Base-by-base conservation (phyloP, 2,113 vertebrate genomes). In the Pipra filicauda region DNA sequence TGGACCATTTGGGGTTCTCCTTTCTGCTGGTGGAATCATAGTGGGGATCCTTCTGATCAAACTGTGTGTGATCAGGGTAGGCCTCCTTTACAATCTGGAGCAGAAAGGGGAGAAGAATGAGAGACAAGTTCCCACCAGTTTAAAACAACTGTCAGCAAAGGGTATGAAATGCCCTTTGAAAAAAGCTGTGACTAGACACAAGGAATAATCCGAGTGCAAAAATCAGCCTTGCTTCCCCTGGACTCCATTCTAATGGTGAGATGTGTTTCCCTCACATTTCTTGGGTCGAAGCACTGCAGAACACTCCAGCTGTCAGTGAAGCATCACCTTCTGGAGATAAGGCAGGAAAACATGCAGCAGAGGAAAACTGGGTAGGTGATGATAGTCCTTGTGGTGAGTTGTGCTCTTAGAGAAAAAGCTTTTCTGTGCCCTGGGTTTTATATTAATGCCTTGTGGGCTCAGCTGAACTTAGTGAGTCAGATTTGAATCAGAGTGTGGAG, bases 1-100 rank as follows among this genome's bases (percentile, higher is more conserved):
- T 99, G 82, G 98, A 99, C 99, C 99, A 99, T 85, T 99, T 99
- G 67, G 99, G 99, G 89, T 99, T 99, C 85, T 99, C 98, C 52
- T 98, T 95, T 95, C 98, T 99, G 98, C 99, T 99, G 95, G 96
- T 98, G 37, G 98, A 96, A 72, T 99, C 99, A 43, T 98, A 99
- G 66, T 99, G 98, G 58, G 98, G 98, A 77, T 97, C 98, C 65
- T 98, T 99, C 96, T 98, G 98, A 95, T 99, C 99, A 97, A 99
- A 99, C 96, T 99, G 99, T n/a, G 99, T 99, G 95, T 99, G 98
- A 95, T 99, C 99, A 78, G 99, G 98, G 49, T 99, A 99, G 1
- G 99, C 98, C 94, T 99, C 99, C 96, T 99, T 99, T 48, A 99
- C 99, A 2, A 99, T 98, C 99, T 99, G 76, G 44, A 76, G 96